Base-by-base conservation (phyloP, 2,888 invertebrate genomes). In the Heteromurus nitidus region DNA sequence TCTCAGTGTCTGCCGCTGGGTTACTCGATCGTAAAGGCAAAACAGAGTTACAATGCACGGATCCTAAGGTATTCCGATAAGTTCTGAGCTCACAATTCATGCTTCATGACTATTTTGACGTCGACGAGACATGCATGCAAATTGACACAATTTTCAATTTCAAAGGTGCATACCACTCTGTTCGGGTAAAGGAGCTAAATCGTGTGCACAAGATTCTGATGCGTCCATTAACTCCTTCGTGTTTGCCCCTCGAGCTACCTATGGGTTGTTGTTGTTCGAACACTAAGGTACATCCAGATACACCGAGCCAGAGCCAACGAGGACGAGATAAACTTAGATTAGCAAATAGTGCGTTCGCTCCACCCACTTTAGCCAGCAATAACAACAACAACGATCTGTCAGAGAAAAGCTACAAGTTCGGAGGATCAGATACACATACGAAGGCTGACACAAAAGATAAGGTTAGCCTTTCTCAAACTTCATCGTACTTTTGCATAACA, bases 221-320 rank as follows among this genome's bases (percentile, higher is more conserved):
- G 80, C 80, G 73, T 73, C 73, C 80, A 30, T 50, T 31, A 65
- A 68, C 68, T 67, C 60, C 73, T 68, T 67, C 28, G 44, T 55
- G 53, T 58, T 44, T 31, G 44, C 50, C 53, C 36, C 47, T 68
- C 44, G 73, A 80, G 28, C 73, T 74, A 47, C 72, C 55, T 80
- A 80, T 80, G 80, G 80, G 80, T 80, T 73, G 80, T 73, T 80
- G 80, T 68, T 80, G 80, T 68, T 80, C 80, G 5, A 68, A 67
- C 58, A 36, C 44, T 58, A 80, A 80, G 28, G 31, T 55, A 70
- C 24, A 22, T 42, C 77, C 69, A 44, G 47, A 65, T 22, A 72
- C 24, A 22, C 30, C 31, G 20, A 42, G 30, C 22, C 72, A 72
- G 53, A 64, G 72, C 44, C 42, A 65, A 44, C 44, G 20, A 53